Base-by-base conservation (phyloP, 2,888 invertebrate genomes). In the Chromoteleia sp. region DNA sequence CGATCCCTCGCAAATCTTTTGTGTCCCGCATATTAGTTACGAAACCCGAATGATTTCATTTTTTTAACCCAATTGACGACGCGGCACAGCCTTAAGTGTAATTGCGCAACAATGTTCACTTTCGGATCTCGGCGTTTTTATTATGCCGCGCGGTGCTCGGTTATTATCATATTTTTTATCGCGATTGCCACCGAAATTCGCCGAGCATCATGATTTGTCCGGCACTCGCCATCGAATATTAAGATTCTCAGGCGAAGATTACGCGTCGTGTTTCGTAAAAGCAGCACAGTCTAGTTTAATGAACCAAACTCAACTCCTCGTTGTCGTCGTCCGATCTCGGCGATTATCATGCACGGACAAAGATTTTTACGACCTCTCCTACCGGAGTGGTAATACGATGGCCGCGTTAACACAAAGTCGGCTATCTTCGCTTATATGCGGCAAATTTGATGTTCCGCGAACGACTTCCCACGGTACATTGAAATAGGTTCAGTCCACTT, bases 391-490 rank as follows among this genome's bases (percentile, higher is more conserved):
- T 76, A 75, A 83, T 70, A 70, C 75, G 73, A 83, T 54, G 73
- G 68, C 68, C 78, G 81, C 71, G 80, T 76, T 67, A 70, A 76
- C 74, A 79, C 75, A 50, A 81, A 81, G 76, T 80, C 77, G 70
- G 56, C 84, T 83, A 86, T 84, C 81, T 84, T 84, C 78, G 45
- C 67, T 75, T 81, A 74, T 25, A 65, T 76, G 65, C 79, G 76
- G 82, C 56, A 71, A 83, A 81, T 79, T 82, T 79, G 87, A 85
- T 89, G 90, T 88, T 88, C 89, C 88, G 87, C 85, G 86, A 89
- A 86, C 87, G 86, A 88, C 87, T 91, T 90, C 90, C 90, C 91
- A 90, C 90, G 90, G 87, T 86, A 86, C 77, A 79, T 77, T 75
- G 76, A 73, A 76, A 74, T 33, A 85, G 84, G 83, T 86, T 84